Evolutionary conservation across 2,113 vertebrate species (phyloP), one percentile per base, ranked within the genome.

Genomic region (Ageneiosus marmoratus): DNA sequence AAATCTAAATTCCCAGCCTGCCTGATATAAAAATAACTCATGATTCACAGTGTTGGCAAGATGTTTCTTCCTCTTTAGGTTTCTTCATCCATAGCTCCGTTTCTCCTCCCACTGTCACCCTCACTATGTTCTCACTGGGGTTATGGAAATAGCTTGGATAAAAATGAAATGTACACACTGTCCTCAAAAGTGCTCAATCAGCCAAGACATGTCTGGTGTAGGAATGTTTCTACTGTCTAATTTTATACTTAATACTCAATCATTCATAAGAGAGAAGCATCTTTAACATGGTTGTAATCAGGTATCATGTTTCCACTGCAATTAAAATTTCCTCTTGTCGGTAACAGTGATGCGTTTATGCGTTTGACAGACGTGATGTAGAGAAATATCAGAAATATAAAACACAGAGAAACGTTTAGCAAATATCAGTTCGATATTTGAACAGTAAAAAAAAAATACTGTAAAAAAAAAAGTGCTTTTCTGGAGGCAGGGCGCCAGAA

Each of bases 11-110:
- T 50, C 46, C 46, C 70, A 75, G 27, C 48, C n/a, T 75, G 48
- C 27, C 48, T 20, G 27, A 32, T 53, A 75, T 75, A 75, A 53
- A 75, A 53, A 75, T 32, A 53, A 75, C 72, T 75, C 48, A 53
- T 75, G 72, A 75, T 51, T 75, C 72, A 75, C 48, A 53, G 48
- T 32, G 6, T 51, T 51, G 27, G 48, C 48, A 51, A 53, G 72
- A 53, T 75, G 27, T 75, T 75, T 75, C 70, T 22, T 74, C 72
- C 46, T 32, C 48, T 75, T 51, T 53, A 22, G n/a, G 27, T 75
- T 75, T 34, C 48, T 50, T 50, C 48, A 29, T 50, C n/a, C 37
- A 10, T 67, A 67, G 32, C 63, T 67, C 63, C 8, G 32, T 48
- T 72, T n/a, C 24, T 51, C n/a, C 46, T 74, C 70, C 70, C 46